Evolutionary conservation across 2,113 vertebrate species (phyloP).

Genomic region (Phalacrocorax carbo): DNA sequence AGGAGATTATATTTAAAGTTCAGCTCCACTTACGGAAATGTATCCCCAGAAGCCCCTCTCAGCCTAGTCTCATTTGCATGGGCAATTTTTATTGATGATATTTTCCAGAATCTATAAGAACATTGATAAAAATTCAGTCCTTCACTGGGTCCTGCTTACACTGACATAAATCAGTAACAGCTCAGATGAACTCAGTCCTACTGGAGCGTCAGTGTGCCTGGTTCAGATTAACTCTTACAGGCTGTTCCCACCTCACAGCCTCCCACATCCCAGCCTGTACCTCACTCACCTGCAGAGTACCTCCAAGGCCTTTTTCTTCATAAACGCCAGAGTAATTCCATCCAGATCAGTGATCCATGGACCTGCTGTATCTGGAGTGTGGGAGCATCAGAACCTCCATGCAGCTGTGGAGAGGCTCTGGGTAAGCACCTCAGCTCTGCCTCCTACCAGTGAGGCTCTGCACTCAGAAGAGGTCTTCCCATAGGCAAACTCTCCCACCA

Average conservation of each 20-base stretch:
- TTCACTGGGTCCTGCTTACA: not conserved
- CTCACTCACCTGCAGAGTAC: not conserved
- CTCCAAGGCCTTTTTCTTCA: not conserved
- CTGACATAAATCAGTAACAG: not conserved
- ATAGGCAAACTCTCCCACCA: not conserved
- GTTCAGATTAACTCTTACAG: not conserved
- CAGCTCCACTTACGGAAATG: not conserved
- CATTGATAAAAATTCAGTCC: not conserved
- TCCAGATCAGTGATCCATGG: not conserved
- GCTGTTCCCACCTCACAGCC: not conserved
- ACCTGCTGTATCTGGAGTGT: not conserved
- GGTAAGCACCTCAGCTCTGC: not conserved
- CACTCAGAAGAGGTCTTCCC: not conserved
- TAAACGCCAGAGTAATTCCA: not conserved
- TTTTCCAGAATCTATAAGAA: not conserved
- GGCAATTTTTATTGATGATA: not conserved
- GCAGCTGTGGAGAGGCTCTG: not conserved
- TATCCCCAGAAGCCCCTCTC: not conserved
- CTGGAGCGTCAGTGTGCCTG: not conserved
- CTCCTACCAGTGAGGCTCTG: not conserved
- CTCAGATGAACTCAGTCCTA: not conserved
- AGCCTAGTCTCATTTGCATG: not conserved
- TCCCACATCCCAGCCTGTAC: not conserved
- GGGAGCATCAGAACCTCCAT: not conserved
- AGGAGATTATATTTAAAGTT: not conserved